Base-by-base conservation (phyloP, 2,113 vertebrate species). In the Rhadina sibilatrix region DNA sequence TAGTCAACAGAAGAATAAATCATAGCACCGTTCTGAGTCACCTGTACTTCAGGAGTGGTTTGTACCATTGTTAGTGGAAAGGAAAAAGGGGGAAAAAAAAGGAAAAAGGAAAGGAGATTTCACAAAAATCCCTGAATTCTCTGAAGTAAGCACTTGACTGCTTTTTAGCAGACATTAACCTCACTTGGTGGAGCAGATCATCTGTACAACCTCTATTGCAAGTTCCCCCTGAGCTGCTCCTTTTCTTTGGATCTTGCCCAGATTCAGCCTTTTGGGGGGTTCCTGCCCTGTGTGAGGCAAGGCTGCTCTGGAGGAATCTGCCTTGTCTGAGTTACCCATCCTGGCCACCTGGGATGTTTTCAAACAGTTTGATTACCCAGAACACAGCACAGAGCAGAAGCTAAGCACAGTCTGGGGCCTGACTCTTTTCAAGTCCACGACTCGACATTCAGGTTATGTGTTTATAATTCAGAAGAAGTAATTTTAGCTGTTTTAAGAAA, bases 11-110 rank as follows among this genome's bases (percentile, higher is more conserved):
- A 69, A 83, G 22, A 92, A 54, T 25, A 80, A 64, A 38, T 50
- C 27, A 30, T 1, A 66, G 52, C n/a, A 53, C 19, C 0, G 0
- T 54, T 81, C 46, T 50, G 23, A 54, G 27, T 38, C 14, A 7
- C 20, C 27, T 61, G 22, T 56, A 33, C 44, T 20, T 15, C 31
- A 47, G 46, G 49, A n/a, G 1, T 59, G 15, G 8, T 71, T 74
- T 78, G 33, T 33, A 33, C 21, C 49, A 35, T 19, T 61, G 42
- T 23, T 27, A 37, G 56, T 10, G 18, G 11, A 12, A 16, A 72
- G 24, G 6, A 19, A 64, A 27, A 61, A 50, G 31, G 3, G 17
- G 21, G 25, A 57, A 37, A n/a, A 38, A 38, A 38, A 38, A 38
- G 8, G 37, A 38, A 38, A n/a, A 37, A 24, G 6, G 23, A 31